Evolutionary conservation across 1,140 invertebrate species (phyloP).

Genomic region (Piezodorus guildinii): DNA sequence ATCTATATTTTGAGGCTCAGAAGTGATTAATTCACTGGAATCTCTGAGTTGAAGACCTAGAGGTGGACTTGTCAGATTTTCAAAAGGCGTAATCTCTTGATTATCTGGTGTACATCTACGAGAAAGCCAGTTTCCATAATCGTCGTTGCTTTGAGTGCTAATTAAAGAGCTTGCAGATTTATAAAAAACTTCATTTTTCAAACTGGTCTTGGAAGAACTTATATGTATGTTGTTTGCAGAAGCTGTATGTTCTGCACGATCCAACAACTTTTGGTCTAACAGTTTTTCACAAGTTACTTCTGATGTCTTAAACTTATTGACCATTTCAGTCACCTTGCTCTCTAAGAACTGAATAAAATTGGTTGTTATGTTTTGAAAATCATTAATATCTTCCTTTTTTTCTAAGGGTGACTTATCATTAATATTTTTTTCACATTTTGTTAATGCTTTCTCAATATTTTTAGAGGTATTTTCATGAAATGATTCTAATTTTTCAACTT

Average conservation of each 20-base stretch:
- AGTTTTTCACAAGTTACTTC: background rate
- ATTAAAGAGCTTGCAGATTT: background rate
- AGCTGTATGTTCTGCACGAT: background rate
- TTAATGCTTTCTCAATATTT: background rate
- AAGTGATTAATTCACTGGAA: too few species aligned
- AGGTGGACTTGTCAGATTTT: background rate
- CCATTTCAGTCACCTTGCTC: slow-evolving; percentile 16
- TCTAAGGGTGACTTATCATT: background rate
- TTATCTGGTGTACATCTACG: background rate
- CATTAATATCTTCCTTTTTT: background rate
- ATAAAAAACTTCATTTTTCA: slow-evolving; percentile 1
- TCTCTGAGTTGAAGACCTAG: background rate
- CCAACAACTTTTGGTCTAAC: background rate
- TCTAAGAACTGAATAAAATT: slow-evolving; percentile 7
- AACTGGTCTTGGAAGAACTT: background rate
- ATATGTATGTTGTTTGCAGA: background rate
- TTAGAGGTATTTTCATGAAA: background rate
- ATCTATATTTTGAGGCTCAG: too few species aligned
- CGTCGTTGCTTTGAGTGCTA: background rate
- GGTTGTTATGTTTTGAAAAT: slow-evolving; percentile 6
- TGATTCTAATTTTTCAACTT: too few species aligned
- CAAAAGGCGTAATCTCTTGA: background rate
- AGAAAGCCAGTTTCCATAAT: background rate
- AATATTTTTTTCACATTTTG: background rate
- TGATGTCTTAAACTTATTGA: slow-evolving; percentile 8